Percentiles rank a stretch among this genome's conserved stretches.
Conservation (phyloP, 2,113 vertebrate species). For the Microcebus jonahi region DNA sequence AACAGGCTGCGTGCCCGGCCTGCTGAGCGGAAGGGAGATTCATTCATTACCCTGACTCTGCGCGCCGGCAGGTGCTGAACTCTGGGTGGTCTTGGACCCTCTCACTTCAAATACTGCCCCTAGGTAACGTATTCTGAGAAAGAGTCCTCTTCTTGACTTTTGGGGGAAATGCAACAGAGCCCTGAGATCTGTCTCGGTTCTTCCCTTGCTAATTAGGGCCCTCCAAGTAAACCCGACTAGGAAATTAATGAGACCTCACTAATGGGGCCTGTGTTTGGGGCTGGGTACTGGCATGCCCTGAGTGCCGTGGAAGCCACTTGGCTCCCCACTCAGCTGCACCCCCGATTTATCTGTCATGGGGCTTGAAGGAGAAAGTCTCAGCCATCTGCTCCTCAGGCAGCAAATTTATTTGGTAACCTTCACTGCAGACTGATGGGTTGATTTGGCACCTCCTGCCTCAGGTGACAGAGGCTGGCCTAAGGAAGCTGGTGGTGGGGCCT, state of each 20-base stretch:
- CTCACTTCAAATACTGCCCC: slow-evolving; percentile 47
- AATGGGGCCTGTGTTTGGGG: slow-evolving; percentile 54
- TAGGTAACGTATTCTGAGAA: slow-evolving; percentile 59
- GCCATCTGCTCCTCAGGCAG: background rate
- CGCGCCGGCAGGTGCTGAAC: slow-evolving; percentile 47
- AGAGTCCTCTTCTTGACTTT: slow-evolving; percentile 31
- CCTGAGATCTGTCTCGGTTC: background rate
- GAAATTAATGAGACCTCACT: slow-evolving; percentile 67
- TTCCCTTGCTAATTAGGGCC: slow-evolving; percentile 67
- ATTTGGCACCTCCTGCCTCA: background rate
- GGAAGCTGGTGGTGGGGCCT: background rate
- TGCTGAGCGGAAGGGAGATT: background rate
- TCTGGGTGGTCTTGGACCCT: slow-evolving; percentile 38
- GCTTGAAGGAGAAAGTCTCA: slow-evolving; percentile 58
- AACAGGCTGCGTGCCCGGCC: background rate
- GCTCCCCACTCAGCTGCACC: background rate
- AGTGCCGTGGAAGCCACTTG: background rate
- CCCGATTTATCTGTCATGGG: background rate
- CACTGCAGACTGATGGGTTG: slow-evolving; percentile 7
- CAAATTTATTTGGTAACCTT: slow-evolving; percentile 17
- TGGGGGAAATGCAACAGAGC: slow-evolving; percentile 34
- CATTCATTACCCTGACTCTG: slow-evolving; percentile 25
- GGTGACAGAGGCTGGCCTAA: background rate
- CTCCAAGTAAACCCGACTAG: slow-evolving; percentile 63
- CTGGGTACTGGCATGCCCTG: slow-evolving; percentile 48